Evolutionary conservation across 2,888 invertebrate species (phyloP).

Genomic region (Stegophylla sp.): DNA sequence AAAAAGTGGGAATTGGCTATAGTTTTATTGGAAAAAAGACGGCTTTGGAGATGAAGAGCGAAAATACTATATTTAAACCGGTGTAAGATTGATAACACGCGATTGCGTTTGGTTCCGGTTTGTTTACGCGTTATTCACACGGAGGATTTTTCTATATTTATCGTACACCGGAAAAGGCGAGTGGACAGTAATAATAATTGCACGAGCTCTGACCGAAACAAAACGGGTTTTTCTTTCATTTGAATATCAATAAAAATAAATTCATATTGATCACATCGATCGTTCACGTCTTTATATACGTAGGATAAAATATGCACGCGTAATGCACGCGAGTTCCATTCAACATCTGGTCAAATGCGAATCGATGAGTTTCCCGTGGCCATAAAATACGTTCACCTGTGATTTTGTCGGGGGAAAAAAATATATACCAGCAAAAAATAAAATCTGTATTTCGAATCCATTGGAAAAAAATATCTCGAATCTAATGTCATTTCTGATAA

Average conservation of each 20-base stretch:
- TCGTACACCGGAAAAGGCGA: background rate
- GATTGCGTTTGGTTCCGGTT: background rate
- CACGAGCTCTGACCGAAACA: background rate
- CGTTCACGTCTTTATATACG: background rate
- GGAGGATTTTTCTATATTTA: background rate
- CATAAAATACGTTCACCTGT: no score
- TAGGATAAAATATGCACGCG: background rate
- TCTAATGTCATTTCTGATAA: slow-evolving; percentile 21
- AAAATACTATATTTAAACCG: no score
- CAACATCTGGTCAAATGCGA: background rate
- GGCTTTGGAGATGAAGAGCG: no score
- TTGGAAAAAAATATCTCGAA: slow-evolving; percentile 23
- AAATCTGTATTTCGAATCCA: background rate
- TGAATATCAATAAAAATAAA: background rate
- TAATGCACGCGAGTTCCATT: background rate
- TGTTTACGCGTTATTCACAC: background rate
- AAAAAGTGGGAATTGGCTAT: no score
- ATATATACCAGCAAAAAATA: no score
- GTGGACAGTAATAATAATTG: background rate
- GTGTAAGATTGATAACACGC: background rate
- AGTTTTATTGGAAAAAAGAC: no score
- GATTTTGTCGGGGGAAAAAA: no score
- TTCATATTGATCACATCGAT: background rate
- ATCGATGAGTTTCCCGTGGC: no score
- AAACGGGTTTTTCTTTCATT: background rate